Base-by-base conservation (phyloP, 1,140 invertebrate genomes). In the Neodiprion fabricii region DNA sequence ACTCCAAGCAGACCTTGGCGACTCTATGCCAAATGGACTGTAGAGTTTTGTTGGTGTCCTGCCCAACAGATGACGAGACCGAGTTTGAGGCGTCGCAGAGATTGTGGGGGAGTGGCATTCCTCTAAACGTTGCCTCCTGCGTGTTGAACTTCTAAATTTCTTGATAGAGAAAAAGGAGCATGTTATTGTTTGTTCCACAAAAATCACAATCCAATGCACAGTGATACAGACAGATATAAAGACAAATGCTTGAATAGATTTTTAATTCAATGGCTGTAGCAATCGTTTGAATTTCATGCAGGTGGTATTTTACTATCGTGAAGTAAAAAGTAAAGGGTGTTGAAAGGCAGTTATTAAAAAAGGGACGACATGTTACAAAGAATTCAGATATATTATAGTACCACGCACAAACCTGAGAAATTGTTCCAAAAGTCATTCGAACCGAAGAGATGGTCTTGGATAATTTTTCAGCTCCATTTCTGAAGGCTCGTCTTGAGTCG, bases 11-110 rank as follows among this genome's bases (percentile, higher is more conserved):
- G 76, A 81, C 48, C 79, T 82, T 8, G 91, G 91, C 28, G 90
- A 91, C 76, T 92, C 91, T 50, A 92, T 92, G 5, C 89, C 88
- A 78, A 93, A 93, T 3, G 92, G 92, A 75, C 91, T 92, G 77
- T 92, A 92, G 7, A 93, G 79, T 78, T 92, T 92, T 0, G 91
- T 92, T 0, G 92, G 92, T 0, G 91, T 92, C 28, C 92, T 83
- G 4, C 92, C 92, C 10, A 92, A 81, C 47, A 92, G 80, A 71
- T 88, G 82, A 9, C 89, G 85, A 0, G 90, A 89, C 69, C 86
- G 83, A 10, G 90, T 87, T 49, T 89, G 87, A 1, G 91, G 91
- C 1, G 91, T 91, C 68, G 85, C 81, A 71, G 78, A 77, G 17
- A 85, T 86, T 61, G 87, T 88, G 12, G 89, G 86, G 1, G 91